Evolutionary conservation across 2,888 invertebrate genomes (phyloP).

Genomic region (Cryptus viduatorius): DNA sequence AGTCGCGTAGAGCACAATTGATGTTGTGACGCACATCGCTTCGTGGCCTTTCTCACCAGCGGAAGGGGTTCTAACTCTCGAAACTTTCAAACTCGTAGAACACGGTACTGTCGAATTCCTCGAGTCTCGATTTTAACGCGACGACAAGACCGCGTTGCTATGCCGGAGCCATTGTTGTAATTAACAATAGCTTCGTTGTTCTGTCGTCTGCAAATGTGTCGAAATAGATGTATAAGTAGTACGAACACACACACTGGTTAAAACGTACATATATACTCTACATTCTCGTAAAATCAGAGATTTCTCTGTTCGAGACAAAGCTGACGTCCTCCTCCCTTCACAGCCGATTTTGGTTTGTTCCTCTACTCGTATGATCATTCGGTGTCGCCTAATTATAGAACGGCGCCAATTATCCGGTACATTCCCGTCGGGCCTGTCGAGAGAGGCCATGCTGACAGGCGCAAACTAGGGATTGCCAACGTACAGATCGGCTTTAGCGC

Average conservation of each 20-base stretch:
- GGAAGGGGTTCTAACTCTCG: background rate
- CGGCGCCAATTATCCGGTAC: constrained; percentile 33
- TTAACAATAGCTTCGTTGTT: constrained; percentile 34
- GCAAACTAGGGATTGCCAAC: constrained; percentile 6
- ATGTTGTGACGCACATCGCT: background rate
- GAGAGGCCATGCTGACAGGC: constrained; percentile 20
- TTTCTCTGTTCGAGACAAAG: background rate
- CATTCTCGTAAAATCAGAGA: background rate
- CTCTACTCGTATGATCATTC: constrained; percentile 14
- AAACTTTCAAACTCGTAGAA: constrained; percentile 20
- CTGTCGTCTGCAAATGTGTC: background rate
- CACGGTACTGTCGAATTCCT: constrained; percentile 16
- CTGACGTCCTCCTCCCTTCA: background rate
- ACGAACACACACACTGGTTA: background rate
- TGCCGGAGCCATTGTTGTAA: constrained; percentile 25
- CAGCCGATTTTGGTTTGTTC: constrained; percentile 34
- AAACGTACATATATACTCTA: background rate
- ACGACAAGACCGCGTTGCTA: background rate
- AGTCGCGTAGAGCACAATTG: background rate
- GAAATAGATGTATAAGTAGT: background rate
- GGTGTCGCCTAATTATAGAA: constrained; percentile 29
- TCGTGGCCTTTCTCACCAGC: background rate
- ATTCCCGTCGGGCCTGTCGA: constrained; percentile 18
- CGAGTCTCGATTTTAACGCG: background rate
- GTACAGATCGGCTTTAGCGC: constrained; percentile 5